Conservation (phyloP, 2,888 invertebrate genomes). For the Xestia ashworthii region DNA sequence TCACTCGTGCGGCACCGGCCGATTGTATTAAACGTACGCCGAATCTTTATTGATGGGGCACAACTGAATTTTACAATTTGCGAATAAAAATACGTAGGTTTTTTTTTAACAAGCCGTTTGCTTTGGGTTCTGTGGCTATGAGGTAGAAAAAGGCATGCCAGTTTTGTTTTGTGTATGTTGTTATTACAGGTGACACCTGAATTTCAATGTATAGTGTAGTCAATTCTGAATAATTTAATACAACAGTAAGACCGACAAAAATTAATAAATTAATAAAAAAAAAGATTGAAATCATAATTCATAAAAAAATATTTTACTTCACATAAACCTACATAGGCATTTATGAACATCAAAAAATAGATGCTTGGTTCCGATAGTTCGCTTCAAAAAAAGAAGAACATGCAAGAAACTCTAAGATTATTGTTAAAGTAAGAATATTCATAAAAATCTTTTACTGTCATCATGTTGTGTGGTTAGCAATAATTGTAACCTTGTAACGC, state of each 20-base stretch:
- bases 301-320: background rate
- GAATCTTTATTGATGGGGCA: constrained; percentile 55
- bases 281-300: background rate
- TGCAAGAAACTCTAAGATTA: background rate
- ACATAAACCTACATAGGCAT: background rate
- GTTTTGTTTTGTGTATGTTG: background rate
- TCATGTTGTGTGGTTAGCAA: background rate
- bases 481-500: background rate
- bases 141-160: background rate
- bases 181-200: background rate
- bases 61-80: constrained; percentile 52
- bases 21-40: constrained; percentile 63
- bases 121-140: background rate
- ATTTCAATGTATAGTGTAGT: background rate
- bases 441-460: background rate
- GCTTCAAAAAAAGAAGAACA: background rate
- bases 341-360: background rate
- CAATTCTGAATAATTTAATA: background rate
- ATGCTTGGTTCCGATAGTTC: background rate
- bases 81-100: constrained; percentile 36
- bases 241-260: background rate
- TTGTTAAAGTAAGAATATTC: background rate
- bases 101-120: constrained; percentile 39
- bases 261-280: no score
- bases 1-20: constrained; percentile 53